A percentile compares a stretch with the other conserved stretches of the same genome.
Evolutionary conservation across 2,113 vertebrate genomes (phyloP).

Genomic region (Aythya baeri): DNA sequence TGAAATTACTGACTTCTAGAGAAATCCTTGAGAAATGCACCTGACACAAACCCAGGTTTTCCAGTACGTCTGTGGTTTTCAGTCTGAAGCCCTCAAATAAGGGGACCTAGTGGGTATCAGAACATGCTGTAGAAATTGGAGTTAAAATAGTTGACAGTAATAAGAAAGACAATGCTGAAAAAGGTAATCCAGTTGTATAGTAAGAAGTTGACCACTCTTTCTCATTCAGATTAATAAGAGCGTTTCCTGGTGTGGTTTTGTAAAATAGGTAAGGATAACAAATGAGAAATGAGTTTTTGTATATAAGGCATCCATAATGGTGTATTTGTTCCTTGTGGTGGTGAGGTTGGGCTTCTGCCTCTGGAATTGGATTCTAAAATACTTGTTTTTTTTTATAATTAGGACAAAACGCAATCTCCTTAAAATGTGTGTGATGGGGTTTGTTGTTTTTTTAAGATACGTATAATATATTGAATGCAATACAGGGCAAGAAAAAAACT

Average conservation of each 20-base stretch:
- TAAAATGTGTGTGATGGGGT: not conserved
- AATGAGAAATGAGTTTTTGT: not conserved
- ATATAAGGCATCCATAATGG: not conserved
- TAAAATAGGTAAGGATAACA: not conserved
- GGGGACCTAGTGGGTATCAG: not conserved
- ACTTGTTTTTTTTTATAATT: not conserved
- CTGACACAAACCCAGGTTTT: not conserved
- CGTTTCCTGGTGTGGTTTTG: not conserved
- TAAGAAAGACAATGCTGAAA: not conserved
- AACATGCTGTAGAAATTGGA: not conserved
- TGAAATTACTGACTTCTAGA: not conserved
- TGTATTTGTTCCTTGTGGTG: not conserved
- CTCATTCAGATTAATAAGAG: not conserved
- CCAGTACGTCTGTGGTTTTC: not conserved
- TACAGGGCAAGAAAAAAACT: not conserved
- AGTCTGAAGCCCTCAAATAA: not conserved
- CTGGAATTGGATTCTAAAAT: not conserved
- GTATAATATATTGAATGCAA: not conserved
- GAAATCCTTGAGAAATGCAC: not conserved
- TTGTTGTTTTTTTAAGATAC: not conserved
- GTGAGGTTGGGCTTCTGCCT: not conserved
- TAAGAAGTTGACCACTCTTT: not conserved
- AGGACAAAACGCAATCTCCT: not conserved
- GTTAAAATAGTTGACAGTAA: not conserved
- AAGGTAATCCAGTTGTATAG: not conserved